phyloP scores from a whole-genome alignment of 1,140 invertebrate species.

The Drosophila virilis region DNA sequence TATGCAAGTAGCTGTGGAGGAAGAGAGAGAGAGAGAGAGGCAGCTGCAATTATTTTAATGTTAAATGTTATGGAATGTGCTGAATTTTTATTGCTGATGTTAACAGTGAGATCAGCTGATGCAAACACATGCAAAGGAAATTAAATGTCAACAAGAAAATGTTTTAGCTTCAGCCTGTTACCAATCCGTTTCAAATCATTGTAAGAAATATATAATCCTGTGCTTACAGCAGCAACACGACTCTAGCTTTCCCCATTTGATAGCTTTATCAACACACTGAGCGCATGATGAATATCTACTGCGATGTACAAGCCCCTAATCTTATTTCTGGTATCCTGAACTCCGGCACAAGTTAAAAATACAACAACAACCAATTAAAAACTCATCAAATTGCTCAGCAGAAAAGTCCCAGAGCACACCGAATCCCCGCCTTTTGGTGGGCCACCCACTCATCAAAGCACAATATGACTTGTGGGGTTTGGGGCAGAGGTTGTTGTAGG shows the following conservation, averaged over 20 bases:
- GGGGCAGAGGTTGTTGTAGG: background rate
- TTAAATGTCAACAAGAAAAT: background rate
- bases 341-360: conserved; percentile 13
- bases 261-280: conserved; percentile 2
- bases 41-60: background rate
- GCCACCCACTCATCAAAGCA: conserved; percentile 26
- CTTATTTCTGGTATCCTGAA: conserved; percentile 8
- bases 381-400: conserved; percentile 44
- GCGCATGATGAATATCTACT: conserved; percentile 9
- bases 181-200: too few species aligned
- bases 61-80: too few species aligned
- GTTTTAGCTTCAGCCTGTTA: too few species aligned
- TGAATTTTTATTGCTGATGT: too few species aligned
- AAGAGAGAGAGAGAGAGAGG: background rate
- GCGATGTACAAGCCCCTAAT: background rate
- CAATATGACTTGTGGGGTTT: background rate
- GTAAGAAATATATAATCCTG: too few species aligned
- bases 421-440: background rate
- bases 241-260: background rate
- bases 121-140: too few species aligned
- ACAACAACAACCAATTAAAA: conserved; percentile 49
- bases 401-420: conserved; percentile 23
- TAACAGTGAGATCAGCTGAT: too few species aligned
- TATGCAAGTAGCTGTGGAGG: background rate
- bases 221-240: too few species aligned